A percentile compares a stretch with the other conserved stretches of the same genome.
These are phyloP conservation scores for Eilema sororculum DNA, from an alignment of 2,888 invertebrate species.

Conservation along the genomic window DNA sequence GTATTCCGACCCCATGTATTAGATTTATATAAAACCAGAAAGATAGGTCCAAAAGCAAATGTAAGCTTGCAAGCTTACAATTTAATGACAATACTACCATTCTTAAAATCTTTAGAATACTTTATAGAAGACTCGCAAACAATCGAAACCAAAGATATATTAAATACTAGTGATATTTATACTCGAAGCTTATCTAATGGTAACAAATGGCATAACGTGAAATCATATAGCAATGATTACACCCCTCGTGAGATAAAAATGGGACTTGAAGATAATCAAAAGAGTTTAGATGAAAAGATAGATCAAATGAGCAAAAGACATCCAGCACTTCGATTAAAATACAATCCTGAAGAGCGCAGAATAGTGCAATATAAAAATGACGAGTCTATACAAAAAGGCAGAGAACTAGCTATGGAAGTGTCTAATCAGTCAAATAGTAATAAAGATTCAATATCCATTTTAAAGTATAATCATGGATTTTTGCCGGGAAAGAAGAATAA, in stretches of 20 bases:
- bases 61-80: conserved; percentile 55
- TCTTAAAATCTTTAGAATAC: conserved; percentile 73
- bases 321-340: conserved; percentile 66
- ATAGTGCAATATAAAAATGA: conserved; percentile 54
- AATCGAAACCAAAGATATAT: conserved; percentile 35
- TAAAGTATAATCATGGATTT: conserved; percentile 75
- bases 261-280: conserved; percentile 49
- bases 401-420: conserved; percentile 66
- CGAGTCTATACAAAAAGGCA: conserved; percentile 58
- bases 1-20: conserved; percentile 48
- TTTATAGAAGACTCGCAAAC: conserved; percentile 56
- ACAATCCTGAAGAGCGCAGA: conserved; percentile 63
- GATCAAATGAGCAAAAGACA: conserved; percentile 58
- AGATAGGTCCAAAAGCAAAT: conserved; percentile 42
- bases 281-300: conserved; percentile 51
- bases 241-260: conserved; percentile 68
- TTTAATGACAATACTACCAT: conserved; percentile 67
- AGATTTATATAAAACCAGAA: conserved; percentile 32
- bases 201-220: conserved; percentile 80
- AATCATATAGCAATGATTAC: conserved; percentile 73
- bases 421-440: conserved; percentile 66
- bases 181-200: conserved; percentile 64
- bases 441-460: conserved; percentile 64
- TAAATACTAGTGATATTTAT: conserved; percentile 59
- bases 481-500: conserved; percentile 58